Evolutionary conservation across 2,113 vertebrate species (phyloP), one percentile per base, ranked within the genome.

Genomic region (Neolamprologus longior): DNA sequence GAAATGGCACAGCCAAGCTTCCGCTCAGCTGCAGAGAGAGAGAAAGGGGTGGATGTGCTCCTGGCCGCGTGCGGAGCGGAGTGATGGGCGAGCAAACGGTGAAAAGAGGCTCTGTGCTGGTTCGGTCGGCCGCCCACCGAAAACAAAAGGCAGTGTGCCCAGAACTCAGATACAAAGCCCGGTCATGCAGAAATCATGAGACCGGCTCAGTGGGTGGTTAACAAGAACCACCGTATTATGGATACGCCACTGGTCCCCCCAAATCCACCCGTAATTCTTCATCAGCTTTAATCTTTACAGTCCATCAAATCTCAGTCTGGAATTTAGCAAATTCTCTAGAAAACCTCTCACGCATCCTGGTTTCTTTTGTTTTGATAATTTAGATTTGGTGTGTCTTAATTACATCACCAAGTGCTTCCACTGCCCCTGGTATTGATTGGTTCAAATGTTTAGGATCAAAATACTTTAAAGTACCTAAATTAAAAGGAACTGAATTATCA

Each of bases 131-230:
- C 55, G 81, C 92, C 91, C 92, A 91, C 93, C 84, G 17, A 86
- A 80, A 92, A 94, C 93, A 95, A 94, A 93, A 93, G 86, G 42
- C 93, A 81, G 68, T 21, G 88, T 73, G 57, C 91, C 71, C 82
- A 35, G 42, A 83, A 90, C 55, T 80, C 86, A 82, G 86, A 93
- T 83, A 92, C 93, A 95, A 95, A 95, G 94, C 89, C 87, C 7
- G 93, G 90, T 95, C 95, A 96, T 71, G 95, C 93, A 94, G 89
- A 86, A 89, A 94, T 94, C 95, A 96, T 95, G 82, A 92, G 95
- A 96, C 93, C 92, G 79, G 90, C 92, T 94, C 90, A 95, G 95
- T 95, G 93, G 95, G 95, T 85, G 93, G 92, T 73, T 85, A 92
- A 95, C 91, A 93, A 89, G 45, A 47, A 15, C 26, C 5, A 8